Conservation (phyloP, 2,888 invertebrate genomes). For the Diogma glabrata region DNA sequence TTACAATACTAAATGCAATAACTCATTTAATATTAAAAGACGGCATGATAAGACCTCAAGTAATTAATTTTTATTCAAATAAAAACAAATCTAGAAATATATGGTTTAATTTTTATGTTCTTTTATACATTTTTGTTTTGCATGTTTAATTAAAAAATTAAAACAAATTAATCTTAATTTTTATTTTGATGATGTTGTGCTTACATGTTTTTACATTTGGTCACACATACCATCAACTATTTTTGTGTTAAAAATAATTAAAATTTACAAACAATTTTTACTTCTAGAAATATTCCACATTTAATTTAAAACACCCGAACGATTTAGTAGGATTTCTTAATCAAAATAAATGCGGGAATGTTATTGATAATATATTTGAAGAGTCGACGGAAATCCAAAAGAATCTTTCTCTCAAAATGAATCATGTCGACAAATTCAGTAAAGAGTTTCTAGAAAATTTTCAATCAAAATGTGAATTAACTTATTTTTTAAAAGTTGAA, state of each 20-base stretch:
- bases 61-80: neutral
- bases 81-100: neutral
- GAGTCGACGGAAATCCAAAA: conserved; percentile 26
- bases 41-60: conserved; percentile 3
- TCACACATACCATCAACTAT: too few relatives aligned
- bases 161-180: too few relatives aligned
- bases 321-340: conserved; percentile 32
- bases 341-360: conserved; percentile 32
- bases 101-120: neutral
- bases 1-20: neutral
- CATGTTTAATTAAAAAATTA: too few relatives aligned
- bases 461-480: conserved; percentile 31
- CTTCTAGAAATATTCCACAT: conserved; percentile 30
- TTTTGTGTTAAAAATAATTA: too few relatives aligned
- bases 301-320: conserved; percentile 31
- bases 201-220: too few relatives aligned
- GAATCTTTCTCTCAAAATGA: conserved; percentile 30
- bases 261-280: neutral
- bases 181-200: too few relatives aligned
- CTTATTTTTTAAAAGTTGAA: conserved; percentile 27
- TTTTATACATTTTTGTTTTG: neutral
- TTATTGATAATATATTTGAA: conserved; percentile 28
- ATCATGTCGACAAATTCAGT: conserved; percentile 30
- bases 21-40: conserved; percentile 4
- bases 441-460: conserved; percentile 28